phyloP scores from a whole-genome alignment of 2,797 vertebrate species.

The Geotrypetes seraphini region DNA sequence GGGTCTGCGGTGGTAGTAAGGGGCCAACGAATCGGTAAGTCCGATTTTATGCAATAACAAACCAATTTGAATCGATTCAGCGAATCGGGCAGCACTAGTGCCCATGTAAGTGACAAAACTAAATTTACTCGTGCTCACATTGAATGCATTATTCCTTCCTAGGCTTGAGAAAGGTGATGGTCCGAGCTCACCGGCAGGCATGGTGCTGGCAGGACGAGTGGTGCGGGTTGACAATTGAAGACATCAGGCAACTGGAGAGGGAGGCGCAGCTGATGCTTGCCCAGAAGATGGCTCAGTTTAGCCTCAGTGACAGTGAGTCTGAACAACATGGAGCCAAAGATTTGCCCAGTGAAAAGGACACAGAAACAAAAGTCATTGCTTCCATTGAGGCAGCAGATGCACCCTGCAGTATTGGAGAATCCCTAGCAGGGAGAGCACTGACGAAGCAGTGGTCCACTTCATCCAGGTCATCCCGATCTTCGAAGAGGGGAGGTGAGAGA shows the following conservation, averaged over 20 bases:
- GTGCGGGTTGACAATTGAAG: constrained; percentile 91
- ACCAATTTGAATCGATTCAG: too few relatives aligned
- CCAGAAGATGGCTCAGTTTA: constrained; percentile 93
- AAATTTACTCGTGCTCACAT: too few relatives aligned
- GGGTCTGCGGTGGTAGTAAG: too few relatives aligned
- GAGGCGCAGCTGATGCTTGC: constrained; percentile 90
- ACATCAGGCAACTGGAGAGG: constrained; percentile 88
- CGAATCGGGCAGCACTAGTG: too few relatives aligned
- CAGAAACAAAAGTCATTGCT: constrained; percentile 38
- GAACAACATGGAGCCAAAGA: constrained; percentile 54
- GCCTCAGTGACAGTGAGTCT: constrained; percentile 52
- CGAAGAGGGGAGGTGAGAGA: constrained; percentile 84
- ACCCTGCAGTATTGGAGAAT: constrained; percentile 39
- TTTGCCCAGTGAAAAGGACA: constrained; percentile 47
- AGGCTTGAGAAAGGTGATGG: constrained; percentile 95
- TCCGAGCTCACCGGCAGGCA: constrained; percentile 89
- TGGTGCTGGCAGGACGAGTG: constrained; percentile 99
- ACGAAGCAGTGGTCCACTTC: constrained; percentile 97
- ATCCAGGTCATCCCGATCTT: constrained; percentile 86
- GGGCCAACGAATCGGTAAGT: too few relatives aligned
- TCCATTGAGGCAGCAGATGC: constrained; percentile 55
- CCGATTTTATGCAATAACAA: too few relatives aligned
- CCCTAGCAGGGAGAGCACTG: constrained; percentile 66
- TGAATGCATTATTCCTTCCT: constrained; percentile 2
- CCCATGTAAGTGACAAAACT: too few relatives aligned